Evolutionary conservation across 1,140 invertebrate genomes (phyloP).

Genomic region (Cheumatopsyche charites): DNA sequence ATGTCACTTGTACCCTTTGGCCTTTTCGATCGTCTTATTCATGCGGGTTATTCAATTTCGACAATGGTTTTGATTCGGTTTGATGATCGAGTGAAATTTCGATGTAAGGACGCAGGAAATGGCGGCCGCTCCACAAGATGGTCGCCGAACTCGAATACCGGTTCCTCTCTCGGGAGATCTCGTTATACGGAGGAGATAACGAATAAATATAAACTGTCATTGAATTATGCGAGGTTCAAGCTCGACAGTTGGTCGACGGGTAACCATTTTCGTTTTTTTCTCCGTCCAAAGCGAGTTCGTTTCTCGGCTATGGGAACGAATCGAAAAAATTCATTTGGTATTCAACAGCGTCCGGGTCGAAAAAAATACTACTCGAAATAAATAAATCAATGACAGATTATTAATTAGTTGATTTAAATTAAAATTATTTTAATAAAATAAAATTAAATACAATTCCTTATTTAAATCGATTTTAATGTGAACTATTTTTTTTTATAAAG

Average conservation of each 20-base stretch:
- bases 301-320: neutral
- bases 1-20: too few relatives aligned
- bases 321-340: constrained; percentile 22
- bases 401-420: neutral
- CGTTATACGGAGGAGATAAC: constrained; percentile 28
- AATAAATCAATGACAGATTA: neutral
- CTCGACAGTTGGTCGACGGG: constrained; percentile 8
- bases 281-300: neutral
- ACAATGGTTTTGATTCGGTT: neutral
- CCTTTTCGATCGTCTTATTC: too few relatives aligned
- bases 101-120: constrained; percentile 12
- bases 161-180: constrained; percentile 12
- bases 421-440: constrained; percentile 16
- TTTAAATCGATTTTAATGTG: too few relatives aligned
- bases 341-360: neutral
- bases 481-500: constrained; percentile 15
- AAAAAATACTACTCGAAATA: constrained; percentile 3
- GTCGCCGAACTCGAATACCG: constrained; percentile 4
- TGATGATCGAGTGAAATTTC: neutral
- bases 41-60: constrained; percentile 3
- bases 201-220: constrained; percentile 44
- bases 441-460: too few relatives aligned
- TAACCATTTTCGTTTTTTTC: too few relatives aligned
- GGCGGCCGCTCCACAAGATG: constrained; percentile 35
- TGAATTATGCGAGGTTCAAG: constrained; percentile 2